phyloP scores from a whole-genome alignment of 92 coral and sea anemone species.

The Meandrina meandrites region DNA sequence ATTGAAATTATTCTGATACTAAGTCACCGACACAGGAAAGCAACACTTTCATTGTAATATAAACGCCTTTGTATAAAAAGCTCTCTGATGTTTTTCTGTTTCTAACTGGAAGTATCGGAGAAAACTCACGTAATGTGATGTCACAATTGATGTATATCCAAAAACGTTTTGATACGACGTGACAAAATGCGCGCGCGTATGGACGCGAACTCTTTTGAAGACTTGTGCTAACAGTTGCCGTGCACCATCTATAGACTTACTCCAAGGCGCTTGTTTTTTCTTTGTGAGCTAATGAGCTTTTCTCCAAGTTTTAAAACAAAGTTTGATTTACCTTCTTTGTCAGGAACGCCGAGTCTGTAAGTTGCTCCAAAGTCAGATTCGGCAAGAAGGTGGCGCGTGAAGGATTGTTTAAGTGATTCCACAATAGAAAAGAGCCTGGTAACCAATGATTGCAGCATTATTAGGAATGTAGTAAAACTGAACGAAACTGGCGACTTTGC shows the following conservation, averaged over 20 bases:
- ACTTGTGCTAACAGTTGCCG: too few species aligned
- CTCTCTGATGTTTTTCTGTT: neutral
- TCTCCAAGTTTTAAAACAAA: neutral
- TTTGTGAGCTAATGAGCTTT: neutral
- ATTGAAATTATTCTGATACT: neutral
- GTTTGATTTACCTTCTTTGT: conserved; percentile 40
- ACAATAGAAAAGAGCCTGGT: neutral
- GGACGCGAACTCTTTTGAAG: neutral
- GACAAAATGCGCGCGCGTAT: conserved; percentile 13
- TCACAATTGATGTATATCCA: neutral
- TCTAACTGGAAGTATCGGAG: neutral
- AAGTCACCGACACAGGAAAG: neutral
- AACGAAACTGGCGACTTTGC: neutral
- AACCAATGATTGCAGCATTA: neutral
- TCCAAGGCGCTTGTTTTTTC: too few species aligned
- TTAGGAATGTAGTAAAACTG: neutral
- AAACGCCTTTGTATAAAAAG: too few species aligned
- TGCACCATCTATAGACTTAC: too few species aligned
- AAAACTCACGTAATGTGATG: neutral
- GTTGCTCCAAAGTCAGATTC: conserved; percentile 45
- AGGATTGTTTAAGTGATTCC: neutral
- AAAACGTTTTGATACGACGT: conserved; percentile 8
- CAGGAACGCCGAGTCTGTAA: conserved; percentile 53
- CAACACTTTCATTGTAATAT: too few species aligned
- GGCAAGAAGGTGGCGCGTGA: conserved; percentile 35